Conservation (phyloP, 2,113 vertebrate species). For the Amia ocellicauda region DNA sequence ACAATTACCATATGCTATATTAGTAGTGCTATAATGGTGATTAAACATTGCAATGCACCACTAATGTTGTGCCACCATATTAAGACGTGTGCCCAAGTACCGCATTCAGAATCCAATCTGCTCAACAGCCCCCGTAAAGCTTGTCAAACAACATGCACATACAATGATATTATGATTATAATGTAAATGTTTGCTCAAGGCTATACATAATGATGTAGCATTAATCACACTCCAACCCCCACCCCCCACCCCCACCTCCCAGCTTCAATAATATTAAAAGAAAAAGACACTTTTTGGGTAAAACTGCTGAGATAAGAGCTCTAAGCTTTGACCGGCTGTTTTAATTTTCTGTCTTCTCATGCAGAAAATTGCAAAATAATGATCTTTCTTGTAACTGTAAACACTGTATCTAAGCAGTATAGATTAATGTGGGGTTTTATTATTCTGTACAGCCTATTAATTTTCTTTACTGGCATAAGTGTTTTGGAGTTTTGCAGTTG, state of each 20-base stretch:
- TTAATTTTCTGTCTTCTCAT: conserved; percentile 25
- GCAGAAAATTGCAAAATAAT: conserved; percentile 28
- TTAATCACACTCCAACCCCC: not conserved
- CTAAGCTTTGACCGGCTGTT: conserved; percentile 8
- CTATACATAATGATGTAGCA: not conserved
- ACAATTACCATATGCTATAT: no score
- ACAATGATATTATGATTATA: not conserved
- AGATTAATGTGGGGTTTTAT: conserved; percentile 36
- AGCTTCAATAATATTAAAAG: not conserved
- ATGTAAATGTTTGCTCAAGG: conserved; percentile 7
- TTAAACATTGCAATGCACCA: not conserved
- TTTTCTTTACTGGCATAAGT: conserved; percentile 2
- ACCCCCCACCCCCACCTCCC: not conserved
- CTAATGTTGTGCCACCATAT: not conserved
- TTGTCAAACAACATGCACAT: not conserved
- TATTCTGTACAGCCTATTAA: conserved; percentile 6
- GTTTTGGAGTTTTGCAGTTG: not conserved
- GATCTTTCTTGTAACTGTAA: conserved; percentile 25
- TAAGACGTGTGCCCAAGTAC: not conserved
- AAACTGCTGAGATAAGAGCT: conserved; percentile 3
- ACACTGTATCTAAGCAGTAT: conserved; percentile 24
- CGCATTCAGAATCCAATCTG: not conserved
- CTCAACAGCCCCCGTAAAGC: not conserved
- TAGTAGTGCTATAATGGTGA: not conserved
- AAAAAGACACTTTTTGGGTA: not conserved